Conservation (phyloP, 92 coral and sea anemone species). For the Palythoa caribaeorum region DNA sequence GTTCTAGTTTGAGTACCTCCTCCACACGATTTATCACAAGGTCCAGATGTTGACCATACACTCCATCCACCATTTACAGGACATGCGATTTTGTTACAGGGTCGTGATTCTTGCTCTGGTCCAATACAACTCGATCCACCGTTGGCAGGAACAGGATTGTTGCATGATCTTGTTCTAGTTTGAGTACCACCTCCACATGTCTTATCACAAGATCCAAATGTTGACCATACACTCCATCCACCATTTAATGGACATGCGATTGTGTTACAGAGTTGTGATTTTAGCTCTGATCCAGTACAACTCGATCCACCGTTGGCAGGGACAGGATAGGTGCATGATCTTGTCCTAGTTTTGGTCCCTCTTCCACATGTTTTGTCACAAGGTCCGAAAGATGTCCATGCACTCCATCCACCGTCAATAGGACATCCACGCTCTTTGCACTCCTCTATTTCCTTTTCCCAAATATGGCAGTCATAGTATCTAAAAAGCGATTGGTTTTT, state of each 20-base stretch:
- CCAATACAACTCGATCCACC: not conserved
- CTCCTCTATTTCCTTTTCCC: not conserved
- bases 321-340: slow-evolving; percentile 20
- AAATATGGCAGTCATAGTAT: not conserved
- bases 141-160: not conserved
- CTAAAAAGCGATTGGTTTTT: not conserved
- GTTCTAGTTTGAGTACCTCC: slow-evolving; percentile 44
- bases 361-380: slow-evolving; percentile 42
- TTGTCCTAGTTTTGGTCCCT: not conserved
- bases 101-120: not conserved
- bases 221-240: slow-evolving; percentile 7
- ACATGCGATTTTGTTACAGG: not conserved
- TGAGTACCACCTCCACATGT: not conserved
- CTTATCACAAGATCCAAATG: not conserved
- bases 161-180: not conserved
- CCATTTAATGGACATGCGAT: not conserved
- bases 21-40: slow-evolving; percentile 53
- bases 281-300: no score
- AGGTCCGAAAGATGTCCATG: slow-evolving; percentile 3
- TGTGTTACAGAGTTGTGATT: no score
- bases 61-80: slow-evolving; percentile 16
- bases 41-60: slow-evolving; percentile 48
- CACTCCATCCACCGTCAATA: not conserved
- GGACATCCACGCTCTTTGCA: not conserved
- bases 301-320: not conserved